Base-by-base conservation (phyloP, 2,888 invertebrate species). In the Drosophila anomelani region DNA sequence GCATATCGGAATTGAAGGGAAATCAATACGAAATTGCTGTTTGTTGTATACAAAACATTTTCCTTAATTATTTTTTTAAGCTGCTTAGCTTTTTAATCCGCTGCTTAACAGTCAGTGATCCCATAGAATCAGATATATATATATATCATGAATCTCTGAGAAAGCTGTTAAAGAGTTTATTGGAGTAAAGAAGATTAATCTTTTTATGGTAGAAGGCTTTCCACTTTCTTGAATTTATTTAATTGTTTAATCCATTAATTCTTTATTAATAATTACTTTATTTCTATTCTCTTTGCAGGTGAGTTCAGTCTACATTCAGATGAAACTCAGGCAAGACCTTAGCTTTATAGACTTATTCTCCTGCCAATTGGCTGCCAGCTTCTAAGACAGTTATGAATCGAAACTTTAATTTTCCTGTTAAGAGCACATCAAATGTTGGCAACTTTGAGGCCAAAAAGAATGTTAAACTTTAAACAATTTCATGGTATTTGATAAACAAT, bases 351-450 rank as follows among this genome's bases (percentile, higher is more conserved):
- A 56, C 59, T 38, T 64, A 66, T 73, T 64, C 55, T 46, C 54
- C 71, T 56, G 75, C 69, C 83, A 76, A 79, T 82, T 75, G 69
- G 63, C 83, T 68, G 70, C 59, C 83, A 79, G 44, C 54, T 67
- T 58, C 73, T 75, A 75, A 80, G 83, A 60, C 61, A 71, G 46
- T 71, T 26, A 68, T 58, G 77, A 69, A 74, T 79, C 74, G 68
- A 46, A 66, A 55, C 69, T 63, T 69, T 60, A 72, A 81, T 81
- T 79, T 62, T 77, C 79, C 20, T 36, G 34, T 15, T 51, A 51
- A 51, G 3, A 1, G 4, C 34, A 20, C 10, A 36, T 74, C 85
- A 75, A 82, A 41, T 34, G 23, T 10, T 12, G 32, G 29, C 39
- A 39, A 54, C 41, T 55, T 60, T 20, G 41, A 60, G 56, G 41